phyloP scores from a whole-genome alignment of 2,888 invertebrate species.

The Sycophila texana region DNA sequence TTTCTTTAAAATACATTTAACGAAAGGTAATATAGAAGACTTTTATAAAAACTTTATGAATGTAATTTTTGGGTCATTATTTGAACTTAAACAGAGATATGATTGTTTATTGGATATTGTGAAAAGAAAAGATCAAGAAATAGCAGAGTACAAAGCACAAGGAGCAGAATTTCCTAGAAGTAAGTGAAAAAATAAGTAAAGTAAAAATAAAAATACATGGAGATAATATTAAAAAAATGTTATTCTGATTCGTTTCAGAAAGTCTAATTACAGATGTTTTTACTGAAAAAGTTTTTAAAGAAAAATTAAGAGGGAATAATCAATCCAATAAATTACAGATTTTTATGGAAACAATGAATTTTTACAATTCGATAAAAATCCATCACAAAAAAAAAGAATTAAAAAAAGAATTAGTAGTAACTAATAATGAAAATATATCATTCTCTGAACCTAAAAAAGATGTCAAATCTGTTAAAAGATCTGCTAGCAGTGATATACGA shows the following conservation, averaged over 20 bases:
- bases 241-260: conserved; percentile 60
- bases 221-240: conserved; percentile 10
- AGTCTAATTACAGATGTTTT: conserved; percentile 67
- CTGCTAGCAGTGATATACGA: conserved; percentile 36
- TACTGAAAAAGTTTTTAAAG: conserved; percentile 60
- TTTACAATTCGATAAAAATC: conserved; percentile 56
- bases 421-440: background rate
- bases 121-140: conserved; percentile 70
- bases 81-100: conserved; percentile 63
- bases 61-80: conserved; percentile 63
- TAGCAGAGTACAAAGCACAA: conserved; percentile 69
- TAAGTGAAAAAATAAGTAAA: conserved; percentile 54
- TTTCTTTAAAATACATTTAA: conserved; percentile 65
- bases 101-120: conserved; percentile 64
- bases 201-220: too few relatives aligned
- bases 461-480: conserved; percentile 16
- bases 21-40: conserved; percentile 60
- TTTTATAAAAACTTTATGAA: conserved; percentile 66
- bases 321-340: conserved; percentile 47
- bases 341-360: conserved; percentile 60
- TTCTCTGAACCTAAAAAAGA: background rate
- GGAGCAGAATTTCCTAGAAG: conserved; percentile 69
- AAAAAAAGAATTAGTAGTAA: conserved; percentile 30
- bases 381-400: background rate
- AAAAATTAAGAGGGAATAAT: conserved; percentile 35